phyloP scores from a whole-genome alignment of 2,113 vertebrate species.

The Perccottus glenii region DNA sequence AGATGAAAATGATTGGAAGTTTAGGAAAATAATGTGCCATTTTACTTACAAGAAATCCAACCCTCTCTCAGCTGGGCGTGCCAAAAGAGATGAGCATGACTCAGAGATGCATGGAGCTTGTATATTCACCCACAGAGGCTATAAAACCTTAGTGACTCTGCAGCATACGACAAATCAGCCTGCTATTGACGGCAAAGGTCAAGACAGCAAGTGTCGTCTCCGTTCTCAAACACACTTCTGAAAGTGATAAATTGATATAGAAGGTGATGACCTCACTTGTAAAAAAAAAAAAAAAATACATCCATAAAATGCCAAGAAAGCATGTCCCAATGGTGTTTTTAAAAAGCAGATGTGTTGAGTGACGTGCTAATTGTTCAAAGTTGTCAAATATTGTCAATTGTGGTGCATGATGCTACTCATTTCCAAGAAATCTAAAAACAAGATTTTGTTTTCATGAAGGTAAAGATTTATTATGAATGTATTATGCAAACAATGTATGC shows the following conservation, averaged over 20 bases:
- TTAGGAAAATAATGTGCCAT: slow-evolving; percentile 14
- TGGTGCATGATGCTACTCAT: neutral
- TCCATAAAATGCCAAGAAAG: neutral
- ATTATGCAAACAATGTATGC: too few relatives aligned
- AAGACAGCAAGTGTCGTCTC: neutral
- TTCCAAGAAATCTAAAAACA: neutral
- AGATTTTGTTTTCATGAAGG: too few relatives aligned
- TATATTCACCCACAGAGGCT: slow-evolving; percentile 7
- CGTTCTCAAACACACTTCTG: slow-evolving; percentile 6
- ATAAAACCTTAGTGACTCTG: neutral
- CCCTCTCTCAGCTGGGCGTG: neutral
- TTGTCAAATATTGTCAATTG: neutral
- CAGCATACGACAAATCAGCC: slow-evolving; percentile 5
- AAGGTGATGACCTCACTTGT: neutral
- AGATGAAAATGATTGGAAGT: neutral
- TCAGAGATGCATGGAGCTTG: slow-evolving; percentile 22
- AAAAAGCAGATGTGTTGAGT: neutral
- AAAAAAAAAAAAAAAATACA: neutral
- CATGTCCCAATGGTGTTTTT: neutral
- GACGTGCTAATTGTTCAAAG: neutral
- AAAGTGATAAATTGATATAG: neutral
- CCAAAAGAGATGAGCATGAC: slow-evolving; percentile 16
- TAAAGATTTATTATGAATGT: too few relatives aligned
- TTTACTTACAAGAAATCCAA: slow-evolving; percentile 18
- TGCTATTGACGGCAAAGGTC: neutral